Base-by-base conservation (phyloP, 2,888 invertebrate species). In the Heliconius ismenius region DNA sequence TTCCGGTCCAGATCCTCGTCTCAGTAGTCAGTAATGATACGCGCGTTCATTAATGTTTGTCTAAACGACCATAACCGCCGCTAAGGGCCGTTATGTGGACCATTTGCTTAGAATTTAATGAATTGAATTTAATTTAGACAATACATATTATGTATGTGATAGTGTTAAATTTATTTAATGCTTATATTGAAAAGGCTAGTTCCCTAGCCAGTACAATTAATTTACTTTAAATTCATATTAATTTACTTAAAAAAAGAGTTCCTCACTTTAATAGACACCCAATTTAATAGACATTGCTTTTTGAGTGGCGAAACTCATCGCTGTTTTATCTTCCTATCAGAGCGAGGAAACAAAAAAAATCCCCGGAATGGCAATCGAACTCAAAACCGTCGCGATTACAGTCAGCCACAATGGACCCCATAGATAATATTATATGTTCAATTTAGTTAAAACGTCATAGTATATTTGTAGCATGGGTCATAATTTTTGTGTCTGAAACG, bases 41-140 rank as follows among this genome's bases (percentile, higher is more conserved):
- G 60, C 73, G 43, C 77, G 72, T 75, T 75, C 67, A 74, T 77
- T 74, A 77, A 72, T 49, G 74, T 76, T 74, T 32, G 65, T 32
- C 32, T 77, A 74, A 77, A 77, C 73, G 74, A n/a, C 77, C 78
- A 63, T 74, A 78, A 77, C 60, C 63, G 62, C 72, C 67, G 60
- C 74, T 63, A 72, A 75, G 72, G 67, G 77, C 74, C 28, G 72
- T 75, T 77, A 67, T 15, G 72, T 73, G 78, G 63, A 39, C 64
- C 64, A 78, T 73, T 75, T 74, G 18, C 65, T 36, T 68, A 78
- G 58, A 65, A 74, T 77, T 76, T 78, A 78, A 78, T 77, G 65
- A 73, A 64, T 76, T 76, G 32, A 69, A 77, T 78, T 76, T 69
- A 78, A 78, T 76, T 76, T 65, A 62, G 13, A 73, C 21, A 60